Evolutionary conservation across 2,888 invertebrate species (phyloP).

Genomic region (Dolichopus griseipennis): DNA sequence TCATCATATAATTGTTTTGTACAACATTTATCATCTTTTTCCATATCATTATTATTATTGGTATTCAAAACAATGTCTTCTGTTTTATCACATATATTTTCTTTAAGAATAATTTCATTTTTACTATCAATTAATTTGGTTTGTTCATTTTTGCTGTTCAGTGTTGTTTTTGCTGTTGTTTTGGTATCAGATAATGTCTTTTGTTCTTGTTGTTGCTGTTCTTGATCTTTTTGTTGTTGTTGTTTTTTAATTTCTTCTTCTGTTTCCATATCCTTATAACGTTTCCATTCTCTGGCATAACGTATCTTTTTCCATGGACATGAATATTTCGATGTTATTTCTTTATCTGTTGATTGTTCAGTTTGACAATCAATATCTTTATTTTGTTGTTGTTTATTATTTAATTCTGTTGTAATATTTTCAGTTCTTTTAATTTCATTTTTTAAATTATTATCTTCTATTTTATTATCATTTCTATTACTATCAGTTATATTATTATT

Average conservation of each 20-base stretch:
- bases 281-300: constrained; percentile 41
- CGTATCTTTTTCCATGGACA: constrained; percentile 45
- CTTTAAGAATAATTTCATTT: neutral
- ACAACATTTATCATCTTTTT: neutral
- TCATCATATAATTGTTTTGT: neutral
- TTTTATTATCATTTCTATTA: constrained; percentile 23
- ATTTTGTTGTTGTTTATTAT: constrained; percentile 18
- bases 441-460: constrained; percentile 22
- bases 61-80: neutral
- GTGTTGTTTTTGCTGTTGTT: neutral
- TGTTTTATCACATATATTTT: neutral
- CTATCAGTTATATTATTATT: too few species aligned
- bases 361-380: neutral
- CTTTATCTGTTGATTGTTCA: constrained; percentile 25
- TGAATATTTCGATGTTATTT: constrained; percentile 28
- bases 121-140: constrained; percentile 1
- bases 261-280: constrained; percentile 26
- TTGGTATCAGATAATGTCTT: constrained; percentile 2
- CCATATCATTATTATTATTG: neutral
- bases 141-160: neutral
- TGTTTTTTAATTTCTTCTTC: constrained; percentile 25
- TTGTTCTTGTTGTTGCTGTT: constrained; percentile 16
- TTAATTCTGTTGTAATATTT: constrained; percentile 24
- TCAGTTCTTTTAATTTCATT: constrained; percentile 29
- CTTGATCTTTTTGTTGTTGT: constrained; percentile 23